phyloP scores from a whole-genome alignment of 2,113 vertebrate species.

The Cyanoliseus patagonus region DNA sequence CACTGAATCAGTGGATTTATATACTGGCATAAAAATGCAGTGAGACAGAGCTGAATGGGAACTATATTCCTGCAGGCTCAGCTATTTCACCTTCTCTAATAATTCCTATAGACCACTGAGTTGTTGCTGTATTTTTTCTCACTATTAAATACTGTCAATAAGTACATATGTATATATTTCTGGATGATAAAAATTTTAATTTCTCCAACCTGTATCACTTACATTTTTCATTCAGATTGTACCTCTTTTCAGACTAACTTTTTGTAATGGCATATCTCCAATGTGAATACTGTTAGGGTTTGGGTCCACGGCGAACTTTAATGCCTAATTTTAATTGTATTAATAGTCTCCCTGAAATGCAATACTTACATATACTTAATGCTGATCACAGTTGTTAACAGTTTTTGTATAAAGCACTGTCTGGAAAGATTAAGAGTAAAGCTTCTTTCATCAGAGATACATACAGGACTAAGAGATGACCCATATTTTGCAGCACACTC shows the following conservation, averaged over 20 bases:
- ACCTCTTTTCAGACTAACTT: not conserved
- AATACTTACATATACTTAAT: not conserved
- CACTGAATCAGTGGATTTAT: constrained; percentile 44
- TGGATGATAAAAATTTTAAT: not conserved
- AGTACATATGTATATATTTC: not conserved
- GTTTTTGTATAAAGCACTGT: not conserved
- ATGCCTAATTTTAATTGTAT: not conserved
- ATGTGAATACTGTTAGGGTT: not conserved
- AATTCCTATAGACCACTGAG: not conserved
- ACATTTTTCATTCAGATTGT: not conserved
- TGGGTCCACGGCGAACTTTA: not conserved
- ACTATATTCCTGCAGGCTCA: constrained; percentile 25
- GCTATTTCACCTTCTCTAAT: not conserved
- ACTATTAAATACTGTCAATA: not conserved
- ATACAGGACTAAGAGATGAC: not conserved
- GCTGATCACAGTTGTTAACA: not conserved
- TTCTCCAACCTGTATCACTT: not conserved
- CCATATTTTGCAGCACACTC: not conserved
- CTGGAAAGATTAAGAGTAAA: not conserved
- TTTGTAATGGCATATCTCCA: not conserved
- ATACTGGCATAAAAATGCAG: constrained; percentile 29
- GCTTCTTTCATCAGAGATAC: not conserved
- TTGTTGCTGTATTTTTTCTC: not conserved
- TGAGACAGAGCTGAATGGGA: constrained; percentile 31
- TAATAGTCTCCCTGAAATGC: not conserved